These are phyloP conservation scores for Centrocercus urophasianus DNA, from an alignment of 2,113 vertebrate species.

Conservation along the genomic window DNA sequence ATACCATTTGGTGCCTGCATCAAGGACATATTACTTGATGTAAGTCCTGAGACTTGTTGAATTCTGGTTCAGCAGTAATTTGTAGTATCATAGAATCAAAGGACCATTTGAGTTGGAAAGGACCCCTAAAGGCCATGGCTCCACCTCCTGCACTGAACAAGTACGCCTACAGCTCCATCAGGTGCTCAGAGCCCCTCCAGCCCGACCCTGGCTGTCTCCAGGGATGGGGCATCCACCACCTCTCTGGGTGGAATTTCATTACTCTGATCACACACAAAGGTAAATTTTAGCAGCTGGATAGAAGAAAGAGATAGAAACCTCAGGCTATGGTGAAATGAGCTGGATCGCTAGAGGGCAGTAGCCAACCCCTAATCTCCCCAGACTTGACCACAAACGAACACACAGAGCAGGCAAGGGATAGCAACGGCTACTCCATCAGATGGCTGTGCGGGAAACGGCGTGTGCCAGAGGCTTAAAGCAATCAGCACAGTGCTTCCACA, in stretches of 20 bases:
- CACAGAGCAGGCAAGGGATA: not conserved
- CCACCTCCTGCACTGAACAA: too few relatives aligned
- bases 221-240: too few relatives aligned
- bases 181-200: too few relatives aligned
- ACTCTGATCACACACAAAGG: not conserved
- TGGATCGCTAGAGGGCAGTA: conserved; percentile 68
- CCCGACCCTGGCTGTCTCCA: too few relatives aligned
- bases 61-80: not conserved
- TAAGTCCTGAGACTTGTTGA: not conserved
- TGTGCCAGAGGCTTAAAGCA: not conserved
- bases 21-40: not conserved
- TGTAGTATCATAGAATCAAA: not conserved
- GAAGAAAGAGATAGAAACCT: not conserved
- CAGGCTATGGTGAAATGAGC: fast-evolving
- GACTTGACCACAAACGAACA: not conserved
- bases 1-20: not conserved
- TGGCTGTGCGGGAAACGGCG: not conserved
- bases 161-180: too few relatives aligned
- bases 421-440: not conserved
- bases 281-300: not conserved
- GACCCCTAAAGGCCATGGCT: too few relatives aligned
- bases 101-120: too few relatives aligned
- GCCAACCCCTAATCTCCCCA: conserved; percentile 41
- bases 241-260: not conserved
- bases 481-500: too few relatives aligned